A percentile compares a stretch with the other conserved stretches of the same genome.
Conservation (phyloP, 2,113 vertebrate genomes). For the Gopherus evgoodei region DNA sequence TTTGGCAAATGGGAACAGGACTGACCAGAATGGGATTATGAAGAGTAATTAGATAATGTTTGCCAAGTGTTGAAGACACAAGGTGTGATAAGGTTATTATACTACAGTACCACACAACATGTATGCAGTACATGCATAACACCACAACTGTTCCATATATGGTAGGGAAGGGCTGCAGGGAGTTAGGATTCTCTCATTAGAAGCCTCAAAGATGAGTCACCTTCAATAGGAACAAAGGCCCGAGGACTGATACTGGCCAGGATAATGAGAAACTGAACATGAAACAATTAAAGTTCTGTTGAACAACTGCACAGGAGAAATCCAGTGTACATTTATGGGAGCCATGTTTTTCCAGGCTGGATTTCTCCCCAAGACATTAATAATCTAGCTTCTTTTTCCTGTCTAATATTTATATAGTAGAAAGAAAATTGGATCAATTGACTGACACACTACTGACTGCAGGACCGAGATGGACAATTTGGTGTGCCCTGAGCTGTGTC, state of each 20-base stretch:
- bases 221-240: not conserved
- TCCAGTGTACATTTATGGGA: not conserved
- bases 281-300: not conserved
- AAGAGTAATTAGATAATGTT: not conserved
- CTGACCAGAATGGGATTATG: not conserved
- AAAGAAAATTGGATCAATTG: not conserved
- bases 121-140: not conserved
- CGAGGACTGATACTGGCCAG: not conserved
- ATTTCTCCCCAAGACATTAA: no score
- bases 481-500: not conserved
- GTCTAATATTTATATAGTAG: not conserved
- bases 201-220: slow-evolving; percentile 58
- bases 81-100: not conserved
- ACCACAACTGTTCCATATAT: slow-evolving; percentile 46
- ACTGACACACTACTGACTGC: not conserved
- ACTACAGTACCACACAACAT: not conserved
- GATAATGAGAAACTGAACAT: rapidly evolving
- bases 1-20: not conserved
- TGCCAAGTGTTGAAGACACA: not conserved
- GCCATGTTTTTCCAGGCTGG: not conserved
- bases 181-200: not conserved
- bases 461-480: not conserved
- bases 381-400: not conserved
- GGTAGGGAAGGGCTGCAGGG: not conserved
- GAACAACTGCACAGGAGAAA: not conserved